Percentiles rank a stretch among this genome's conserved stretches.
Conservation (phyloP, 2,113 vertebrate genomes). For the Pelecanus crispus region DNA sequence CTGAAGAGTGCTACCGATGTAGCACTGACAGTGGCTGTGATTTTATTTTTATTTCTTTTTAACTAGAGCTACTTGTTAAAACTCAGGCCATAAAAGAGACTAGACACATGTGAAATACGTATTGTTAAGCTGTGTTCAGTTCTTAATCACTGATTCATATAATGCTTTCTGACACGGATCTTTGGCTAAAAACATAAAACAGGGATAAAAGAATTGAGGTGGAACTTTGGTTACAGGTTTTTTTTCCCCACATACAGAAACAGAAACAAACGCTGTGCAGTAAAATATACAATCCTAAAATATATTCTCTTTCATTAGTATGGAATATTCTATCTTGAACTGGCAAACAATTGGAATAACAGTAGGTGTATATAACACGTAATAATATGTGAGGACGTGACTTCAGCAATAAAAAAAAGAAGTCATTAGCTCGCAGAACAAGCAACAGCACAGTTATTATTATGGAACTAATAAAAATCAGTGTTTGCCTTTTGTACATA, state of each 20-base stretch:
- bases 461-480: slow-evolving; percentile 17
- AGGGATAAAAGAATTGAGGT: not conserved
- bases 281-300: not conserved
- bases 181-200: not conserved
- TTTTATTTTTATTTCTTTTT: not conserved
- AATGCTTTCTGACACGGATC: not conserved
- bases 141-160: not conserved
- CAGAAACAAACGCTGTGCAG: not conserved
- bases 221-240: not conserved
- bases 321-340: slow-evolving; percentile 28
- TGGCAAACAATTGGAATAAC: not conserved
- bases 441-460: not conserved
- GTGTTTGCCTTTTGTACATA: not conserved
- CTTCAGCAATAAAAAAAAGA: slow-evolving; percentile 17
- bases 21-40: not conserved
- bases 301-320: not conserved
- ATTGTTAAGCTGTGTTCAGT: not conserved
- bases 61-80: not conserved
- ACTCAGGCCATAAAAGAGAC: not conserved
- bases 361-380: not conserved
- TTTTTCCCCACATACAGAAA: not conserved
- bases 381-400: not conserved
- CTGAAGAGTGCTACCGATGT: not conserved
- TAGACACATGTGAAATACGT: not conserved
- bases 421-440: not conserved